Evolutionary conservation across 1,140 invertebrate species (phyloP), one percentile per base, ranked within the genome.

Genomic region (Trypoxylus dichotomus): DNA sequence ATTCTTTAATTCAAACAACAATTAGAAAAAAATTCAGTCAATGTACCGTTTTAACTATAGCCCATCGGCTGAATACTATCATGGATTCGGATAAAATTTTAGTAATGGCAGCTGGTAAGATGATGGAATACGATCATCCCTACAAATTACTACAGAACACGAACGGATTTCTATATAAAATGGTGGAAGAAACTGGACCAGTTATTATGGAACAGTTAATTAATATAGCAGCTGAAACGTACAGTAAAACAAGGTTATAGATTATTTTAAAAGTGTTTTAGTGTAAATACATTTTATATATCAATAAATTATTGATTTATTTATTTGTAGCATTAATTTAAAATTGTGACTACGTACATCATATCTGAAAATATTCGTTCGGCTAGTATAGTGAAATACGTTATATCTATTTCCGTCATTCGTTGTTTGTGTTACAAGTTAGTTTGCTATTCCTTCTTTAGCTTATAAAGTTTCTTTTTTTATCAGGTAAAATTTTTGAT

Each of bases 11-110:
- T 73, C 93, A 94, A 81, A 87, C 87, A 60, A 92, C 93, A 0
- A 94, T 94, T 47, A 87, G 92, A 32, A 86, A 85, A 0, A 92
- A 92, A 79, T 95, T 95, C 80, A 85, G 84, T 0, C 84, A 90
- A 1, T 94, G 93, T 81, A 95, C 94, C 0, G 92, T 95, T 0
- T 83, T 95, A 15, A 96, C 94, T 0, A 94, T 96, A 72, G 94
- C 94, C 3, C 94, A 95, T 87, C 88, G 94, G n/a, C 85, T 95
- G 6, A 90, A 94, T 77, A 95, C 93, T 0, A 90, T 95, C 24
- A 92, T 94, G 88, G 93, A 95, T 81, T 91, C 88, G 71, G 90
- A 93, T 85, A 89, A 90, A 74, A 89, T 94, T 75, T 82, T 94
- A 81, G 91, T 93, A 0, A 89, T 94, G 87, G 91, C 93, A 77